Percentiles rank a stretch among this genome's conserved stretches.
phyloP scores from a whole-genome alignment of 2,797 vertebrate genomes.

The Manis pentadactyla region DNA sequence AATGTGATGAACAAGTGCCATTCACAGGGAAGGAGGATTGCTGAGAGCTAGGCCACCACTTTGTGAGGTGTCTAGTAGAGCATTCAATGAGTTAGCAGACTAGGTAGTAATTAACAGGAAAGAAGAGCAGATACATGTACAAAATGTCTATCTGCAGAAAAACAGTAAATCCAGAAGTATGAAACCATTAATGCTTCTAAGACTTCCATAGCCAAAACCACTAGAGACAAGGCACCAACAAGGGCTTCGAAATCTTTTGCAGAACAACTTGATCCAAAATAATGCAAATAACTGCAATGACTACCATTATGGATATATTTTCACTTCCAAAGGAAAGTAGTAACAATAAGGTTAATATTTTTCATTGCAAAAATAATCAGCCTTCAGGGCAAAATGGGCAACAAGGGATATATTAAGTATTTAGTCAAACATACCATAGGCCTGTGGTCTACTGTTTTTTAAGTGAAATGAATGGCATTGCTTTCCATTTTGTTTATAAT shows the following conservation, averaged over 20 bases:
- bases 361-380: not conserved
- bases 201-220: not conserved
- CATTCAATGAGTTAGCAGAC: not conserved
- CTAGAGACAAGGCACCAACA: not conserved
- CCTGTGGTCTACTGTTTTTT: not conserved
- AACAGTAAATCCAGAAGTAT: not conserved
- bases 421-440: not conserved
- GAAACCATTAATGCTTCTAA: not conserved
- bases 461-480: not conserved
- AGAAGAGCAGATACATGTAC: not conserved
- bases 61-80: not conserved
- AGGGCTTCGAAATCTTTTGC: not conserved
- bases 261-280: not conserved
- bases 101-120: not conserved
- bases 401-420: not conserved
- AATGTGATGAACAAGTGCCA: not conserved
- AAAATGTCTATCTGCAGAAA: not conserved
- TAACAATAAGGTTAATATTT: not conserved
- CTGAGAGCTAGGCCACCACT: not conserved
- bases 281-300: not conserved
- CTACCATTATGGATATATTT: not conserved
- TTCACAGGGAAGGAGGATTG: not conserved
- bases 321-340: not conserved
- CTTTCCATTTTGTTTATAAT: not conserved
- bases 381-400: not conserved